Conservation (phyloP, 1,140 invertebrate genomes). For the Venturia canescens region DNA sequence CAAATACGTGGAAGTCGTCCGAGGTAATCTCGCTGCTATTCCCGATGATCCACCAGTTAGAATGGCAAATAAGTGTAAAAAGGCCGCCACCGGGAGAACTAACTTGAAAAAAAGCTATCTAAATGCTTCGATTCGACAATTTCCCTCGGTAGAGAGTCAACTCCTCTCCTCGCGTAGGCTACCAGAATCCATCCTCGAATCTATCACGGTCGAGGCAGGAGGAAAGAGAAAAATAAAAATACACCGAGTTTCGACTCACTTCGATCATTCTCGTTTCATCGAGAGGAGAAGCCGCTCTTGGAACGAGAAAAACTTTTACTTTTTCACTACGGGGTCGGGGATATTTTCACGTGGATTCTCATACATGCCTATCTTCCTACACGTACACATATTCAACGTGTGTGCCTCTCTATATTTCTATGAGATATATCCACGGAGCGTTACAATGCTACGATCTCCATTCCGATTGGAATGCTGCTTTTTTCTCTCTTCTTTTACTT, state of each 20-base stretch:
- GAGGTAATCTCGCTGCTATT: conserved; percentile 34
- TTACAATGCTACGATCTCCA: background rate
- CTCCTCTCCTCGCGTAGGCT: background rate
- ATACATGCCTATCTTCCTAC: too few relatives aligned
- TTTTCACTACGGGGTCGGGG: conserved; percentile 4
- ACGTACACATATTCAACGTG: background rate
- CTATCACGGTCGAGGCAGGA: background rate
- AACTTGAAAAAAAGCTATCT: conserved; percentile 2
- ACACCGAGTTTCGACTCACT: conserved; percentile 10
- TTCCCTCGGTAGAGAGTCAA: background rate
- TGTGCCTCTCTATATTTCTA: background rate
- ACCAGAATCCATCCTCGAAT: background rate
- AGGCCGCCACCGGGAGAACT: conserved; percentile 19
- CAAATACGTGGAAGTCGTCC: conserved; percentile 20
- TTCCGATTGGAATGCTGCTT: conserved; percentile 24
- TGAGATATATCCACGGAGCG: background rate
- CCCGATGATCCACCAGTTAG: background rate
- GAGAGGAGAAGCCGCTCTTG: background rate
- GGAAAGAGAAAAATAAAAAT: background rate
- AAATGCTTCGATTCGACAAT: conserved; percentile 8
- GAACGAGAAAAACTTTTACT: conserved; percentile 20
- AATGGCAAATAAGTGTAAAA: background rate
- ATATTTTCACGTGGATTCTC: background rate
- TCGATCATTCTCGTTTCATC: conserved; percentile 37
- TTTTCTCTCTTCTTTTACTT: conserved; percentile 44